Evolutionary conservation across 2,888 invertebrate species (phyloP).

Genomic region (Listrodromus nycthemerus): DNA sequence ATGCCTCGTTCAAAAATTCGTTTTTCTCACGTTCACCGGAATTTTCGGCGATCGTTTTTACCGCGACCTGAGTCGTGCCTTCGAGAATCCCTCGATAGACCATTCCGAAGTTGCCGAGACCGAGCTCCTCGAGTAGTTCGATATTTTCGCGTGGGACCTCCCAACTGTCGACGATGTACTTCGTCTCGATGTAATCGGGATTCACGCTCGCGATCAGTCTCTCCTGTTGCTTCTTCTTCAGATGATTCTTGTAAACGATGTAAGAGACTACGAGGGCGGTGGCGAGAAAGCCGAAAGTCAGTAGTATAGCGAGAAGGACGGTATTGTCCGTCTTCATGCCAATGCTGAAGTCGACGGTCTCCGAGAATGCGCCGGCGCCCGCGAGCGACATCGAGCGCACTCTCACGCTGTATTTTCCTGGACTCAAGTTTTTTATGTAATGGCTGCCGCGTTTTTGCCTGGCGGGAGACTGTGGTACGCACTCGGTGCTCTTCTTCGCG

Average conservation of each 20-base stretch:
- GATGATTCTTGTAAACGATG: slow-evolving; percentile 77
- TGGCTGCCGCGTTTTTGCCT: slow-evolving; percentile 74
- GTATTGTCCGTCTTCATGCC: slow-evolving; percentile 70
- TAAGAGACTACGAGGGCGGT: slow-evolving; percentile 70
- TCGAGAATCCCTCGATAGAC: slow-evolving; percentile 88
- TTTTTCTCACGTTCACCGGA: slow-evolving; percentile 86
- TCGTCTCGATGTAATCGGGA: slow-evolving; percentile 87
- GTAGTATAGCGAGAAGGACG: slow-evolving; percentile 66
- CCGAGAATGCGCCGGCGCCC: slow-evolving; percentile 84
- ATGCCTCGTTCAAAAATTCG: slow-evolving; percentile 90
- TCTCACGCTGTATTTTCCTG: slow-evolving; percentile 87
- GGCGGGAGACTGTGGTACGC: slow-evolving; percentile 84
- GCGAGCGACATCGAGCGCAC: slow-evolving; percentile 88
- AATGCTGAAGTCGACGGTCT: slow-evolving; percentile 71
- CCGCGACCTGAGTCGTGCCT: slow-evolving; percentile 85
- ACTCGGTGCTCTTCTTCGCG: slow-evolving; percentile 83
- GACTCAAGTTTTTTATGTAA: slow-evolving; percentile 82
- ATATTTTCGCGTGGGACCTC: slow-evolving; percentile 88
- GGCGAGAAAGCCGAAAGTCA: slow-evolving; percentile 72
- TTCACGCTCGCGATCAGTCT: slow-evolving; percentile 87
- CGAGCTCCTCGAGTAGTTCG: slow-evolving; percentile 86
- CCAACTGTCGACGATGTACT: slow-evolving; percentile 90
- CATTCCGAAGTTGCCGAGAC: slow-evolving; percentile 91
- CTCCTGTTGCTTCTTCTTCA: slow-evolving; percentile 79
- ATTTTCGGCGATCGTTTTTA: slow-evolving; percentile 88